Base-by-base conservation (phyloP, 2,797 vertebrate species). In the Menidia menidia region DNA sequence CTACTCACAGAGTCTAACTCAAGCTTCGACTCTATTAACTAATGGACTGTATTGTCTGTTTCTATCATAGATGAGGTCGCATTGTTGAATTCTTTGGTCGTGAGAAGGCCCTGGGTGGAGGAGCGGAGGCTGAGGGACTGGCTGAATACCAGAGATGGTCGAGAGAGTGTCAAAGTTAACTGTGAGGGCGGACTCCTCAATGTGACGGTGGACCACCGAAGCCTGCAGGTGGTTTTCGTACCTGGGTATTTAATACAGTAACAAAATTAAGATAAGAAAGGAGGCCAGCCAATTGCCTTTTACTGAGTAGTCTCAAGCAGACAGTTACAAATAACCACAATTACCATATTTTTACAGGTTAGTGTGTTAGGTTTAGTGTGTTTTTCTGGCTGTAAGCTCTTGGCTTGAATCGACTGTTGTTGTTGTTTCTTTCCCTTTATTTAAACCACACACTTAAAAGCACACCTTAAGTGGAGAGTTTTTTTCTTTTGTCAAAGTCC, bases 151-250 rank as follows among this genome's bases (percentile, higher is more conserved):
- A 47, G 66, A 41, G 66, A 60, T 64, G 81, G 64, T 5, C 48
- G 4, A 4, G 80, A 87, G 53, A 85, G 84, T 41, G 64, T 94
- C 62, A 82, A 80, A 2, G 90, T 92, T 60, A 83, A 71, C 75
- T 95, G 94, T 82, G 86, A 89, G 15, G 90, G 85, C 0, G 93
- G 92, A 64, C 90, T 60, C 52, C 88, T 95, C 68, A 84, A 65
- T 0, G 87, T 94, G 67, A 68, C 68, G 0, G 60, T 94, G 70
- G 88, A 93, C 68, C 79, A 18, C 35, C 76, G 60, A 57, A 41
- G 80, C 70, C 83, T 94, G 68, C 88, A 93, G 94, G 94, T 93
- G 57, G 67, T 56, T 43, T 63, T 33, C 45, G 60, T 39, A 51
- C 66, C 33, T 71, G 57, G 68, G 48, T 51, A 61, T 50, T 55